phyloP scores from a whole-genome alignment of 2,797 vertebrate species.

The Aselliscus stoliczkanus region DNA sequence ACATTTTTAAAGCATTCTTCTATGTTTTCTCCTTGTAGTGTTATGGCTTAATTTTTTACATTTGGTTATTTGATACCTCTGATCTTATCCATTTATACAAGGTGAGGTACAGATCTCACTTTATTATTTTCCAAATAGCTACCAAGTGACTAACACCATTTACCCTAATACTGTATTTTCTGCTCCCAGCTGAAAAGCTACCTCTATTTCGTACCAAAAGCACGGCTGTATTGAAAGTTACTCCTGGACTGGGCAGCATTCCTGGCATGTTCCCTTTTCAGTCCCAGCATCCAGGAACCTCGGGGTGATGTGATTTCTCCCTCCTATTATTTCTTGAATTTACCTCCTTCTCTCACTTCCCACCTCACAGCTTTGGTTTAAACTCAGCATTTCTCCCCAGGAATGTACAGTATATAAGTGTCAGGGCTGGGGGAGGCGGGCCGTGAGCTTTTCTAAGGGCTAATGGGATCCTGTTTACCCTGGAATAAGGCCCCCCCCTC shows the following conservation, averaged over 20 bases:
- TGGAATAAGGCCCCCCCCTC: rapidly evolving
- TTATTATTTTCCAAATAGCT: neutral
- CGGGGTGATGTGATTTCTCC: neutral
- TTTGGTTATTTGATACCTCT: neutral
- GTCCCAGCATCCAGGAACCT: neutral
- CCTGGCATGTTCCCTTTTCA: rapidly evolving
- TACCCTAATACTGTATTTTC: neutral
- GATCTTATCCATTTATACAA: neutral
- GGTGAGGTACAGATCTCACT: neutral
- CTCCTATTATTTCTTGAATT: neutral
- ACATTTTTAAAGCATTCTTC: neutral
- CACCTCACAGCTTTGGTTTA: rapidly evolving
- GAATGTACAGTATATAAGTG: rapidly evolving
- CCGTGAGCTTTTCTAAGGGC: rapidly evolving
- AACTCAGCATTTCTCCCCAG: neutral
- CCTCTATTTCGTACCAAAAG: rapidly evolving
- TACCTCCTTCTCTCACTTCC: neutral
- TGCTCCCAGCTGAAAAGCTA: neutral
- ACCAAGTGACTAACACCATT: neutral
- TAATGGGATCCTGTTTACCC: neutral
- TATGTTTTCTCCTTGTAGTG: neutral
- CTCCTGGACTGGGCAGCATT: neutral
- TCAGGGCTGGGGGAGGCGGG: neutral
- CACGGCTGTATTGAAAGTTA: rapidly evolving
- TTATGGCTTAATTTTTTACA: neutral